phyloP scores from a whole-genome alignment of 2,113 vertebrate species.

The Tachuris rubrigastra region DNA sequence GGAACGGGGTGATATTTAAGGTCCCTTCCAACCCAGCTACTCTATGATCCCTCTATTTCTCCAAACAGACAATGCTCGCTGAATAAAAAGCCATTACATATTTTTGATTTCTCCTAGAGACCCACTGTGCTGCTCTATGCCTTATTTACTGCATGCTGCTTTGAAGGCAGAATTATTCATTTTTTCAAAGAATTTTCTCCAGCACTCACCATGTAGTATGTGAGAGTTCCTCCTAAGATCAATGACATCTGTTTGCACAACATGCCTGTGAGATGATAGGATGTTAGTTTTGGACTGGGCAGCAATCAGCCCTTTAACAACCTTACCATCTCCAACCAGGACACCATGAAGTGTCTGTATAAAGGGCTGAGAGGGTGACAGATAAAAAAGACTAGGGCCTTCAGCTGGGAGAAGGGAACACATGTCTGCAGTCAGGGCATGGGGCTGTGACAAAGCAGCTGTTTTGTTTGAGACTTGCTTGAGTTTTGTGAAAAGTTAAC shows the following conservation, averaged over 20 bases:
- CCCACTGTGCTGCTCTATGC: neutral
- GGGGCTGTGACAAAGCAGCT: neutral
- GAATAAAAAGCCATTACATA: neutral
- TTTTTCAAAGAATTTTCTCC: neutral
- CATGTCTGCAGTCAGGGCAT: neutral
- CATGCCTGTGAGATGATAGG: neutral
- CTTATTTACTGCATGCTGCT: neutral
- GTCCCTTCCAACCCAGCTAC: neutral
- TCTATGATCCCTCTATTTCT: neutral
- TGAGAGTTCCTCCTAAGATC: neutral
- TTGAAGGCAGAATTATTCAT: neutral
- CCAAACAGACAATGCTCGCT: fast-evolving
- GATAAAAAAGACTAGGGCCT: fast-evolving
- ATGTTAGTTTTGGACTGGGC: neutral
- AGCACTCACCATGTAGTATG: neutral
- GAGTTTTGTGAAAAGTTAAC: neutral
- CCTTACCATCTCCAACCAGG: neutral
- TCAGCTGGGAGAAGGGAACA: neutral
- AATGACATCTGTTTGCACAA: neutral
- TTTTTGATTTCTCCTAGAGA: neutral
- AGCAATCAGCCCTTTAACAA: neutral
- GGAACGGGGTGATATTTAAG: fast-evolving
- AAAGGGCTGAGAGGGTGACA: neutral
- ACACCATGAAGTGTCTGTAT: neutral
- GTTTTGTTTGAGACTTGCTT: neutral